Evolutionary conservation across 2,797 vertebrate genomes (phyloP), one percentile per base, ranked within the genome.

Genomic region (Lagodon rhomboides): DNA sequence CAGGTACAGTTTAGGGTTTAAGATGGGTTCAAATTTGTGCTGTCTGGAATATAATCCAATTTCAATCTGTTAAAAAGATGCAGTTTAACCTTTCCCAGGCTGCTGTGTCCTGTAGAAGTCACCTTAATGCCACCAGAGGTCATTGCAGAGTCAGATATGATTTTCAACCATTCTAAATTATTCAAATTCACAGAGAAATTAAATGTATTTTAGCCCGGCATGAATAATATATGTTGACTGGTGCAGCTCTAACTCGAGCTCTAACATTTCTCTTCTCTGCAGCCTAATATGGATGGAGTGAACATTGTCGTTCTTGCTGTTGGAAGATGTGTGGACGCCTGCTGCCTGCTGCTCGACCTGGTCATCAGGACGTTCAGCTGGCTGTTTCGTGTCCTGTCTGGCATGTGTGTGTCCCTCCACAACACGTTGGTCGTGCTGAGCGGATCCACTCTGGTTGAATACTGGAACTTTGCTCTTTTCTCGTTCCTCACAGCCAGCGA

Each of bases 301-400:
- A 90, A 83, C 77, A 12, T 89, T 10, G 58, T 89, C 65, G 91
- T 90, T 75, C 80, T 85, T 11, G 77, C 59, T 13, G 54, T 88
- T 65, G 86, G 87, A 50, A 89, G 86, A 84, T 91, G 89, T 65
- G 56, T 91, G 64, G 92, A 94, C 34, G 34, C 85, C 22, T 53
- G 89, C 51, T 75, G 93, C 16, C 86, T 97, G 67, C 64, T 97
- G 76, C 82, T 97, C 87, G 96, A 97, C 73, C 53, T 97, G 70
- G 93, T 97, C 84, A 94, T 97, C 78, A 88, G 96, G 85, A 82
- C 97, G 5, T 91, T 96, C 22, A 95, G 93, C 61, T 95, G 94
- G 20, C 58, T 96, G 27, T 82, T 96, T 20, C 92, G 95, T 17
- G 70, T 91, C 43, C 77, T 96, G 76, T 85, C 93, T 6, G 92